Evolutionary conservation across 2,113 vertebrate species (phyloP).

Genomic region (Lagopus leucura): DNA sequence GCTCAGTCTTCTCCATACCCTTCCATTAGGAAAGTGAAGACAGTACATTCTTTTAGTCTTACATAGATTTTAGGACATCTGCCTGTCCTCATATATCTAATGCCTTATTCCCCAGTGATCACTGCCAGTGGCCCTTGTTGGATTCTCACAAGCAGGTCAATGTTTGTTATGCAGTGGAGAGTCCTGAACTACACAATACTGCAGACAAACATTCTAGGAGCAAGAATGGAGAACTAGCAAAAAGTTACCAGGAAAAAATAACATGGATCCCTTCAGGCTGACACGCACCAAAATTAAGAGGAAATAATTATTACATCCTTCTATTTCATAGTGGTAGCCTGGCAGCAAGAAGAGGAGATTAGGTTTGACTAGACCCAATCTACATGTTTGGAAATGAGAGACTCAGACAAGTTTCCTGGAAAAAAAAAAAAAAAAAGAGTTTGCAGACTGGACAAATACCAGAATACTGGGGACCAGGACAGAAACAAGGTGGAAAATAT

Average conservation of each 20-base stretch:
- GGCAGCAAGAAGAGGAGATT: not conserved
- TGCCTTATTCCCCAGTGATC: not conserved
- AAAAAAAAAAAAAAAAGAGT: not conserved
- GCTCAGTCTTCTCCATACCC: not conserved
- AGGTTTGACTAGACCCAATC: not conserved
- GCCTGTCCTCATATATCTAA: not conserved
- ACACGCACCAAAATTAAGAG: not conserved
- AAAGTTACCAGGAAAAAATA: not conserved
- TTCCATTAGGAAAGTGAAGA: not conserved
- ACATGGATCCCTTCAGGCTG: not conserved
- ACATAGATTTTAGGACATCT: not conserved
- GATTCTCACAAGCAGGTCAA: not conserved
- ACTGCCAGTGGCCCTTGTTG: not conserved
- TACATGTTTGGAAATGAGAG: not conserved
- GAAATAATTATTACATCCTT: not conserved
- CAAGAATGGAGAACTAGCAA: not conserved
- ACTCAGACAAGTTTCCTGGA: not conserved
- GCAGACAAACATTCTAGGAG: not conserved
- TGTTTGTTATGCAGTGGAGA: not conserved
- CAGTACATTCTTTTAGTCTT: not conserved
- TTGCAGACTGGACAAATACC: constrained; percentile 52
- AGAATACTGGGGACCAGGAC: constrained; percentile 9
- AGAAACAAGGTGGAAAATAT: constrained; percentile 34
- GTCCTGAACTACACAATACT: not conserved
- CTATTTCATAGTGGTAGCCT: not conserved